Conservation (phyloP, 2,113 vertebrate genomes). For the Tinamus guttatus region DNA sequence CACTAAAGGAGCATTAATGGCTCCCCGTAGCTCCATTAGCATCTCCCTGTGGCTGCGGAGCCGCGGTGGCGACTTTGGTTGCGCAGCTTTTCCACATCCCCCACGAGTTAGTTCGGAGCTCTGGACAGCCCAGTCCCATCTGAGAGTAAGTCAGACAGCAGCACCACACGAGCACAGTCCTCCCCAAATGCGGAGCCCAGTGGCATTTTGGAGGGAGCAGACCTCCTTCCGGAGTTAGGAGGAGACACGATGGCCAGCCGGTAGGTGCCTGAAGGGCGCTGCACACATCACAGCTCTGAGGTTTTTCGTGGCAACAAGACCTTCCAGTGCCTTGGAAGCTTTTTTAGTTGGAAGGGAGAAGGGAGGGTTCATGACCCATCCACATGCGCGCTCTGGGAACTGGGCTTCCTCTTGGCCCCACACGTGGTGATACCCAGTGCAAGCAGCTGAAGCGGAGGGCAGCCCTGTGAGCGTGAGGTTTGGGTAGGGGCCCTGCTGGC, state of each 20-base stretch:
- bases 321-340: not conserved
- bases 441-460: not conserved
- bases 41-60: not conserved
- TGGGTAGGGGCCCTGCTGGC: not conserved
- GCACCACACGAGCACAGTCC: not conserved
- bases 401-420: not conserved
- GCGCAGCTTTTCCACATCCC: constrained; percentile 23
- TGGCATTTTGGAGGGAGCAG: not conserved
- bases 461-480: not conserved
- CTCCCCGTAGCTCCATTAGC: constrained; percentile 16
- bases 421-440: not conserved
- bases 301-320: not conserved
- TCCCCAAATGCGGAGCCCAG: not conserved
- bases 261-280: not conserved
- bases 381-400: not conserved
- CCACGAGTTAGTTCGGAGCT: not conserved
- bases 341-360: not conserved
- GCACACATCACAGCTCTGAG: not conserved
- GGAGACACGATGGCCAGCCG: not conserved
- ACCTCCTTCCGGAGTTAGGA: not conserved
- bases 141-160: not conserved
- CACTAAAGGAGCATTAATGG: constrained; percentile 16
- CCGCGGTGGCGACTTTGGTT: not conserved
- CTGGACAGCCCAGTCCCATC: not conserved
- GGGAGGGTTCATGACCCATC: rapidly evolving